phyloP scores from a whole-genome alignment of 2,113 vertebrate genomes.

The Phylloscopus trochiloides region DNA sequence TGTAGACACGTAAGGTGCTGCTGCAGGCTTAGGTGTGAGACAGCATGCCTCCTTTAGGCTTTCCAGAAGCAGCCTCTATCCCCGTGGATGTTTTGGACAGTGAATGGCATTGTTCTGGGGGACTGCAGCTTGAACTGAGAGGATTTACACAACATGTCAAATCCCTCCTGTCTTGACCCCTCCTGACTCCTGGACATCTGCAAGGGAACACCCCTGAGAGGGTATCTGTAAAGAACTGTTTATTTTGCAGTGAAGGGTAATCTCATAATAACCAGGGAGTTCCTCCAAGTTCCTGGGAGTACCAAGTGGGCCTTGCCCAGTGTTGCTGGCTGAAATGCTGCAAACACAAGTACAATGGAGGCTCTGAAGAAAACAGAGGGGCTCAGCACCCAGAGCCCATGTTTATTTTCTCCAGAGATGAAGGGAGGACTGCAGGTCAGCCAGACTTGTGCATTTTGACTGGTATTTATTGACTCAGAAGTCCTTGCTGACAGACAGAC shows the following conservation, averaged over 20 bases:
- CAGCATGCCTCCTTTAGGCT: background rate
- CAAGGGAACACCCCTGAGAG: background rate
- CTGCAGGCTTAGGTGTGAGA: background rate
- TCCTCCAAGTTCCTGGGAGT: conserved; percentile 24
- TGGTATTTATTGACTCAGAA: conserved; percentile 80
- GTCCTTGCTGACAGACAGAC: conserved; percentile 74
- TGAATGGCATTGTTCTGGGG: conserved; percentile 27
- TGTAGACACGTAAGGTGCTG: background rate
- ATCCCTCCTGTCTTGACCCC: conserved; percentile 37
- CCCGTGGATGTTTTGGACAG: background rate
- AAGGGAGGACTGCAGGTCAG: conserved; percentile 64
- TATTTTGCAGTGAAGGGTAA: conserved; percentile 35
- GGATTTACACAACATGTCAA: background rate
- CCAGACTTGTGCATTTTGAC: conserved; percentile 66
- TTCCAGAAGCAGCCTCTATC: background rate
- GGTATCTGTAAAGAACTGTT: background rate
- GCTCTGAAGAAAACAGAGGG: conserved; percentile 50
- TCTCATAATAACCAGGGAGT: conserved; percentile 33
- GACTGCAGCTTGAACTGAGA: background rate
- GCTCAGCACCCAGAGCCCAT: conserved; percentile 48
- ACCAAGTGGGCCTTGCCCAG: background rate
- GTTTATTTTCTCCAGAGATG: conserved; percentile 79
- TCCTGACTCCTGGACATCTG: conserved; percentile 44
- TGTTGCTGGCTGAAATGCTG: conserved; percentile 23
- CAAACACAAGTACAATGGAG: conserved; percentile 61